Conservation (phyloP, 2,113 vertebrate genomes). For the Tragelaphus imberbis region DNA sequence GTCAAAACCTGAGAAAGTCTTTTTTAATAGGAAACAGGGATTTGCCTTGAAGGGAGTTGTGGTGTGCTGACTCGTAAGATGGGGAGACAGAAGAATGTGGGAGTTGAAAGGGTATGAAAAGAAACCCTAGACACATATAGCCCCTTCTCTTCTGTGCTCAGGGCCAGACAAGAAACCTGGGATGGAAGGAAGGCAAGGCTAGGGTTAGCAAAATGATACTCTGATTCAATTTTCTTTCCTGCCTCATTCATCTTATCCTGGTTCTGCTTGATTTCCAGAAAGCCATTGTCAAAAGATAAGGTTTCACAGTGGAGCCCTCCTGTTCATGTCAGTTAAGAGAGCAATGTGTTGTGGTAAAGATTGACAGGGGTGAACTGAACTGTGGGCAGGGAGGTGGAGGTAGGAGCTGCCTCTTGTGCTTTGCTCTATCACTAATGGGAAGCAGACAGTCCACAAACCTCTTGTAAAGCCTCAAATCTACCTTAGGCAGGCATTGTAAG, state of each 20-base stretch:
- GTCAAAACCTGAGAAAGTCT: background rate
- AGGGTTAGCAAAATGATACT: background rate
- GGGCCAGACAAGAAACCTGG: background rate
- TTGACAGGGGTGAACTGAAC: constrained; percentile 42
- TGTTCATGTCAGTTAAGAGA: background rate
- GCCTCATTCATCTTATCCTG: constrained; percentile 20
- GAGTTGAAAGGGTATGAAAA: background rate
- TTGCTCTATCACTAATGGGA: constrained; percentile 57
- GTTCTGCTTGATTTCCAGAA: constrained; percentile 16
- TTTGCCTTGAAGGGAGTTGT: constrained; percentile 32
- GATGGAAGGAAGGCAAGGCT: background rate
- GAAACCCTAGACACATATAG: background rate
- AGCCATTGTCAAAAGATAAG: background rate
- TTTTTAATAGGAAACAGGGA: constrained; percentile 49
- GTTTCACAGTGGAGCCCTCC: constrained; percentile 9
- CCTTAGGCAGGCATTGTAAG: background rate
- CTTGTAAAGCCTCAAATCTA: background rate
- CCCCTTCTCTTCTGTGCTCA: background rate
- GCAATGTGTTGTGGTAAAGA: background rate
- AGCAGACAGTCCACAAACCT: constrained; percentile 44
- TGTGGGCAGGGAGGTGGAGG: background rate
- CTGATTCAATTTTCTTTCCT: constrained; percentile 14
- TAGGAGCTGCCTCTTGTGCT: background rate
- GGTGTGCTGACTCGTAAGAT: background rate
- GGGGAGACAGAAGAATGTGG: background rate